Evolutionary conservation across 2,888 invertebrate genomes (phyloP).

Genomic region (Scelioninae gen. 1): DNA sequence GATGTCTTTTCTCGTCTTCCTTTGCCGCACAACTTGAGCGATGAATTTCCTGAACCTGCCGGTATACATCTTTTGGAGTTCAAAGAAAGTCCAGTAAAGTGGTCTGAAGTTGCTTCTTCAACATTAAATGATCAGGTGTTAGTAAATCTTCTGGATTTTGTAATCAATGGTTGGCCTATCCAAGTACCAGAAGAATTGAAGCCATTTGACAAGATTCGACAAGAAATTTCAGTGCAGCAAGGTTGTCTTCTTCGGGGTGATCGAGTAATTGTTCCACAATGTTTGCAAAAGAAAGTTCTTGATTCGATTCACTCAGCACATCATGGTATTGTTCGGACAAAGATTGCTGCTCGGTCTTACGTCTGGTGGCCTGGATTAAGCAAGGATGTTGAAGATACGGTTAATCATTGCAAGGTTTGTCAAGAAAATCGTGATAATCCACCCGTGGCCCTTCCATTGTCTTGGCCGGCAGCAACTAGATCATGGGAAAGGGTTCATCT

Average conservation of each 20-base stretch:
- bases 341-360: slow-evolving; percentile 5
- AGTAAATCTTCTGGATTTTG: neutral
- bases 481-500: slow-evolving; percentile 23
- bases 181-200: slow-evolving; percentile 3
- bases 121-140: no score
- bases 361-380: slow-evolving; percentile 39
- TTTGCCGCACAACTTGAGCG: no score
- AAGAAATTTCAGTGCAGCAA: neutral
- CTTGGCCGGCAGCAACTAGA: neutral
- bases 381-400: neutral
- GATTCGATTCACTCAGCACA: slow-evolving; percentile 24
- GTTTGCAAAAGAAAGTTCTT: neutral
- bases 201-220: neutral
- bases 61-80: no score
- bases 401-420: neutral
- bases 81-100: no score
- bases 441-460: neutral
- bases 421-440: slow-evolving; percentile 4
- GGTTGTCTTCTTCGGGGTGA: slow-evolving; percentile 32
- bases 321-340: slow-evolving; percentile 28
- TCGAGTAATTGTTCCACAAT: slow-evolving; percentile 19
- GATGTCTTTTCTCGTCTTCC: no score
- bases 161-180: slow-evolving; percentile 14
- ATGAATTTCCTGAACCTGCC: no score
- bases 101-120: no score